A percentile compares a stretch with the other conserved stretches of the same genome.
phyloP scores from a whole-genome alignment of 2,888 invertebrate genomes.

The Herminia tarsipennalis region DNA sequence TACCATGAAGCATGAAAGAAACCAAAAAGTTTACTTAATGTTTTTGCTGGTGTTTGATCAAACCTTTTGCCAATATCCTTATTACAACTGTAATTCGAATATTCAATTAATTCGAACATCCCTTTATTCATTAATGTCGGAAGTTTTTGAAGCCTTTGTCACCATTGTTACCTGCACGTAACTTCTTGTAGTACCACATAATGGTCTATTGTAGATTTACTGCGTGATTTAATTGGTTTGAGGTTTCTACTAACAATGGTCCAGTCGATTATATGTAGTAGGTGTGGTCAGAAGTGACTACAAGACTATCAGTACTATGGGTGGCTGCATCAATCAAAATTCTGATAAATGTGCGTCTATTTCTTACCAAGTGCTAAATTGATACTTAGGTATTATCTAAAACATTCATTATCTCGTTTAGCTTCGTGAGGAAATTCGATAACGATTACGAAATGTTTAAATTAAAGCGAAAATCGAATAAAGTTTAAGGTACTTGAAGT shows the following conservation, averaged over 20 bases:
- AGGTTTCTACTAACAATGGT: slow-evolving; percentile 1
- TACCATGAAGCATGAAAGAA: too few relatives aligned
- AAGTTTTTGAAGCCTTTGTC: neutral
- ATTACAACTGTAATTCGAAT: too few relatives aligned
- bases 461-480: too few relatives aligned
- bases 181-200: slow-evolving; percentile 8
- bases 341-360: slow-evolving; percentile 13
- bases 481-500: too few relatives aligned
- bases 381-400: neutral
- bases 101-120: too few relatives aligned
- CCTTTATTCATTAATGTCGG: too few relatives aligned
- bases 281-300: slow-evolving; percentile 10
- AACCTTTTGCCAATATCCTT: neutral
- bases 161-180: slow-evolving; percentile 9
- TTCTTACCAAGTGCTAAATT: slow-evolving; percentile 1
- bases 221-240: slow-evolving; percentile 3
- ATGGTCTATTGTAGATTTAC: slow-evolving; percentile 13
- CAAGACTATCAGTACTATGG: slow-evolving; percentile 3
- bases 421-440: too few relatives aligned
- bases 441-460: too few relatives aligned
- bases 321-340: slow-evolving; percentile 2
- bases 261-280: neutral
- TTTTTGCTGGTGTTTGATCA: neutral
- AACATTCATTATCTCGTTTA: too few relatives aligned
- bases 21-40: too few relatives aligned